Evolutionary conservation across 1,140 invertebrate species (phyloP).

Genomic region (Callitettix versicolor): DNA sequence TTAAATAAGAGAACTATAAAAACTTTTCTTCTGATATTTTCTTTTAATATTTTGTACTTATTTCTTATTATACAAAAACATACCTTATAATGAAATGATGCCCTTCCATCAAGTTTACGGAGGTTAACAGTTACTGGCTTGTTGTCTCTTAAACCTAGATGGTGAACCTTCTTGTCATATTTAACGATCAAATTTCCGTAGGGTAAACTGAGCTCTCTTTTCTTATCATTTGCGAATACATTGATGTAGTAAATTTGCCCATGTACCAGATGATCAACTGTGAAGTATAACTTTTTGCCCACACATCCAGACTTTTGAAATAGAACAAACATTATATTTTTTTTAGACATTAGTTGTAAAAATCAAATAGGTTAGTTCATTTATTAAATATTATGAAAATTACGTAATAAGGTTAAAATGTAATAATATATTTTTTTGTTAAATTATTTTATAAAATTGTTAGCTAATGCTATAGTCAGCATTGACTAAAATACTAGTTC

Average conservation of each 20-base stretch:
- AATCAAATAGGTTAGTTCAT: too few species aligned
- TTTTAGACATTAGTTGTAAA: too few species aligned
- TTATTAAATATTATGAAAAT: too few species aligned
- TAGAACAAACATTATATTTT: too few species aligned
- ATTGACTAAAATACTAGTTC: too few species aligned
- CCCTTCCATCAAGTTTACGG: constrained; percentile 31
- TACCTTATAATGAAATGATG: constrained; percentile 34
- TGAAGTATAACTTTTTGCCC: constrained; percentile 40
- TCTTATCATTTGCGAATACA: constrained; percentile 34
- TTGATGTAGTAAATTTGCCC: constrained; percentile 37
- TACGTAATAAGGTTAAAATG: too few species aligned
- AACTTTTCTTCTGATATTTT: too few species aligned
- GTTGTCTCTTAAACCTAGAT: constrained; percentile 30
- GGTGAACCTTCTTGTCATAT: constrained; percentile 29
- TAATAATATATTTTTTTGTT: too few species aligned
- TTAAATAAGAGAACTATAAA: too few species aligned
- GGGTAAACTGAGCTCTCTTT: constrained; percentile 35
- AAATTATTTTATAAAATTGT: too few species aligned
- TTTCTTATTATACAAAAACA: not conserved
- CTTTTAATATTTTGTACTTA: too few species aligned
- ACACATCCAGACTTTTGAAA: constrained; percentile 36
- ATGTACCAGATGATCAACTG: constrained; percentile 40
- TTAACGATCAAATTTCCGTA: constrained; percentile 30
- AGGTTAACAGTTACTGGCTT: constrained; percentile 30
- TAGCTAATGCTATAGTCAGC: too few species aligned